Conservation (phyloP, 2,888 invertebrate genomes). For the Epistrophe grossulariae region DNA sequence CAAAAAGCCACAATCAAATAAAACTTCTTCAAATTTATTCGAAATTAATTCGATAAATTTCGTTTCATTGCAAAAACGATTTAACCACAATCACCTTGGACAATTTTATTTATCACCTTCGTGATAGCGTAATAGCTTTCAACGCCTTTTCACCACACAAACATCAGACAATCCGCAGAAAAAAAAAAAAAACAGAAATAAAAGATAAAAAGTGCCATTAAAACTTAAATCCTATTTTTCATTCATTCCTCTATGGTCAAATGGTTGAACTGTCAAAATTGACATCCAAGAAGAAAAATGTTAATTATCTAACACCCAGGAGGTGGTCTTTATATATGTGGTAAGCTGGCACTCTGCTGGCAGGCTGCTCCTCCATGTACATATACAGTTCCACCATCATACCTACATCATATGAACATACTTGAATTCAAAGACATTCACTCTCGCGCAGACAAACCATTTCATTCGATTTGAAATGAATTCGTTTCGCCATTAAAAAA, state of each 20-base stretch:
- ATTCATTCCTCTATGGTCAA: slow-evolving; percentile 70
- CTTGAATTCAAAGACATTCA: slow-evolving; percentile 40
- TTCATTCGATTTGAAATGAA: slow-evolving; percentile 75
- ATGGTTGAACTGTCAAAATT: slow-evolving; percentile 75
- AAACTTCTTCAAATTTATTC: slow-evolving; percentile 41
- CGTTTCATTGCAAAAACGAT: slow-evolving; percentile 64
- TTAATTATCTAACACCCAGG: slow-evolving; percentile 78
- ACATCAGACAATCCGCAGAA: neutral
- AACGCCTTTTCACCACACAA: slow-evolving; percentile 50
- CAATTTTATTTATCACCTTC: slow-evolving; percentile 67
- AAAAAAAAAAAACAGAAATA: neutral
- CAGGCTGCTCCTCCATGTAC: neutral
- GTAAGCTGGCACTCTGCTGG: slow-evolving; percentile 16
- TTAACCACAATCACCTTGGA: slow-evolving; percentile 61
- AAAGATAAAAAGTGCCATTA: slow-evolving; percentile 31
- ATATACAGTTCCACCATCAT: slow-evolving; percentile 3
- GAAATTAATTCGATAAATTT: slow-evolving; percentile 67
- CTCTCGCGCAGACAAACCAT: slow-evolving; percentile 31
- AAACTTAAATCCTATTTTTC: slow-evolving; percentile 71
- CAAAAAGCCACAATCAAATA: neutral
- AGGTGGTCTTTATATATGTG: slow-evolving; percentile 74
- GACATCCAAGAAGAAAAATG: slow-evolving; percentile 77
- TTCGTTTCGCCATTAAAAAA: slow-evolving; percentile 75
- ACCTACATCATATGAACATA: neutral
- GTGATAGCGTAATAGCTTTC: slow-evolving; percentile 48